phyloP scores from a whole-genome alignment of 2,888 invertebrate genomes.

The Euclidia mi region DNA sequence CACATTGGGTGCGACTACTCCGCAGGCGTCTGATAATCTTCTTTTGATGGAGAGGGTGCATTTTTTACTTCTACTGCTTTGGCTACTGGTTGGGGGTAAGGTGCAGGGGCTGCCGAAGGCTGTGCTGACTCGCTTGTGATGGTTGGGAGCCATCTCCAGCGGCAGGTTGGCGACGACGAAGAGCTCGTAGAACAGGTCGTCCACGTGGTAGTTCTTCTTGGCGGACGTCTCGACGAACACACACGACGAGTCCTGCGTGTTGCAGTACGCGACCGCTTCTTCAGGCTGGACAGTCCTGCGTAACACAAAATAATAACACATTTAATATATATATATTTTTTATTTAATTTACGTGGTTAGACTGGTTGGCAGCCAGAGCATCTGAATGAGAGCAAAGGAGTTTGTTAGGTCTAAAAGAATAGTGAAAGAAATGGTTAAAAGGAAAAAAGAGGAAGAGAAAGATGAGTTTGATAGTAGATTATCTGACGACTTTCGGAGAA shows the following conservation, averaged over 20 bases:
- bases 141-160: slow-evolving; percentile 96
- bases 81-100: slow-evolving; percentile 92
- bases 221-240: slow-evolving; percentile 96
- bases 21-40: slow-evolving; percentile 96
- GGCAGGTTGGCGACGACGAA: slow-evolving; percentile 96
- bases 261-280: slow-evolving; percentile 94
- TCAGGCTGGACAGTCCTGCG: slow-evolving; percentile 93
- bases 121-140: slow-evolving; percentile 94
- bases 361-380: no score
- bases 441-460: no score
- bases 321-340: no score
- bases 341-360: no score
- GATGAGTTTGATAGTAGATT: no score
- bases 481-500: no score
- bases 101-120: slow-evolving; percentile 94
- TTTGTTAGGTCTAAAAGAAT: no score
- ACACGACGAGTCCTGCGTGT: slow-evolving; percentile 93
- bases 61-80: slow-evolving; percentile 92
- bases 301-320: no score
- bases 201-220: slow-evolving; percentile 94
- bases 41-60: slow-evolving; percentile 95
- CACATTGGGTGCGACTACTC: slow-evolving; percentile 96
- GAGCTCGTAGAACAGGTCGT: slow-evolving; percentile 95
- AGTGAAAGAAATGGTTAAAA: no score
- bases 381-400: no score